These are phyloP conservation scores for Cryptocephalus primarius DNA, from an alignment of 2,888 invertebrate genomes.

Conservation along the genomic window DNA sequence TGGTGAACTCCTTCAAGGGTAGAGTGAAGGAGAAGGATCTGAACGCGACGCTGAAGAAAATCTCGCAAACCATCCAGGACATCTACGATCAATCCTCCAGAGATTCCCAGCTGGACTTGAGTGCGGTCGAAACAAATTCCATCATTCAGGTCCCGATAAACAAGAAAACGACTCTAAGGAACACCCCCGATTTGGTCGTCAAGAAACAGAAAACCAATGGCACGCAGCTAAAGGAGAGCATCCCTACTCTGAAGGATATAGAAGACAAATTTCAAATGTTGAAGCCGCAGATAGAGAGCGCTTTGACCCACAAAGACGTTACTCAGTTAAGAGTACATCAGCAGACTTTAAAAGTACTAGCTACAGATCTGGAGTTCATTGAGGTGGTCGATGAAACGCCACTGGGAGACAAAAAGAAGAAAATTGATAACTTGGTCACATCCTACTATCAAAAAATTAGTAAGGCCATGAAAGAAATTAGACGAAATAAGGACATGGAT, in stretches of 20 bases:
- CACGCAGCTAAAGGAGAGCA: background rate
- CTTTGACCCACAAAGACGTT: slow-evolving; percentile 17
- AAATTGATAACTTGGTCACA: slow-evolving; percentile 11
- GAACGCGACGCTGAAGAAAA: slow-evolving; percentile 13
- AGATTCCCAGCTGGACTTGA: slow-evolving; percentile 8
- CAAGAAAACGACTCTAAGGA: slow-evolving; percentile 1
- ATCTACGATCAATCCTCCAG: slow-evolving; percentile 7
- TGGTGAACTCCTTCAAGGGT: slow-evolving; percentile 13
- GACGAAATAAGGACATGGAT: slow-evolving; percentile 11
- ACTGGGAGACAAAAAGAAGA: slow-evolving; percentile 13
- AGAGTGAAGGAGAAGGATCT: slow-evolving; percentile 15
- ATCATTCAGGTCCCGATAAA: slow-evolving; percentile 12
- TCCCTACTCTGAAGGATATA: slow-evolving; percentile 16
- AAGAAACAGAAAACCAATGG: slow-evolving; percentile 3
- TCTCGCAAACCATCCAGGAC: slow-evolving; percentile 16
- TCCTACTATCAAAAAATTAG: slow-evolving; percentile 12
- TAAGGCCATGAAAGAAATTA: slow-evolving; percentile 14
- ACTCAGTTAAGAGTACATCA: slow-evolving; percentile 15
- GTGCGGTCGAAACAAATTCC: slow-evolving; percentile 15
- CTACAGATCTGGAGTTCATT: slow-evolving; percentile 19
- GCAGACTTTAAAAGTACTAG: slow-evolving; percentile 16
- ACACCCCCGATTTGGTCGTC: no score
- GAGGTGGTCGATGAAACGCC: slow-evolving; percentile 10
- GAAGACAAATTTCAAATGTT: slow-evolving; percentile 15
- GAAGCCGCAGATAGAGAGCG: slow-evolving; percentile 13